Conservation (phyloP, 1,140 invertebrate species). For the Drosophila takahashii region DNA sequence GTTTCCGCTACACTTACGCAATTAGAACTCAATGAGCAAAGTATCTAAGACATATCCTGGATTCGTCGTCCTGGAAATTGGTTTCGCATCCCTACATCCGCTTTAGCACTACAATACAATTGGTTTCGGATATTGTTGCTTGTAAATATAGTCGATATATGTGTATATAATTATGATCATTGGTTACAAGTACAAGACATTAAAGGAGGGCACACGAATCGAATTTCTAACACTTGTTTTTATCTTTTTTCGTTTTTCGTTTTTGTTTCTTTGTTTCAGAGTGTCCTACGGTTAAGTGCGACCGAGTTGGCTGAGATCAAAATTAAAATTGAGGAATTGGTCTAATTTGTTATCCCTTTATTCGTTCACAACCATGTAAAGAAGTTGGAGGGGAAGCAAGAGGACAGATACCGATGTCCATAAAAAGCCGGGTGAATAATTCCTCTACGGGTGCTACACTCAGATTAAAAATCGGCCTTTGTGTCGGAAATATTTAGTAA, state of each 20-base stretch:
- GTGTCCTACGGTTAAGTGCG: slow-evolving; percentile 13
- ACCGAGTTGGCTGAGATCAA: slow-evolving; percentile 23
- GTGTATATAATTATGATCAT: slow-evolving; percentile 29
- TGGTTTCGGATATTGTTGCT: slow-evolving; percentile 32
- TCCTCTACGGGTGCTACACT: slow-evolving; percentile 1
- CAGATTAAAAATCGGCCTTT: not conserved
- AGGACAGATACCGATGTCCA: slow-evolving; percentile 26
- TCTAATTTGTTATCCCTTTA: slow-evolving; percentile 36
- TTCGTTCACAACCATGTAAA: slow-evolving; percentile 66
- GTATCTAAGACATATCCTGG: slow-evolving; percentile 53
- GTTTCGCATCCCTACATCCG: slow-evolving; percentile 12
- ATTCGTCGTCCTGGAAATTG: slow-evolving; percentile 9
- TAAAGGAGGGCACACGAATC: slow-evolving; percentile 63
- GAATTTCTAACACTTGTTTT: slow-evolving; percentile 35
- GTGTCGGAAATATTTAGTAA: too few species aligned
- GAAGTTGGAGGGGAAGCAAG: slow-evolving; percentile 33
- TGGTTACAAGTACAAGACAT: slow-evolving; percentile 52
- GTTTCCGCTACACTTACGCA: slow-evolving; percentile 38
- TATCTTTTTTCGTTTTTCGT: not conserved
- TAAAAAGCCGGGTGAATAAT: slow-evolving; percentile 17
- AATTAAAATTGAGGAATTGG: slow-evolving; percentile 19
- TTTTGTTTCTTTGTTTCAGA: not conserved
- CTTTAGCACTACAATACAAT: slow-evolving; percentile 47
- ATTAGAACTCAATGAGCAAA: slow-evolving; percentile 67
- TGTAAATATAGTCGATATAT: slow-evolving; percentile 52